A percentile compares a stretch with the other conserved stretches of the same genome.
These are phyloP conservation scores for Callosobruchus maculatus DNA, from an alignment of 2,888 invertebrate genomes.

Conservation along the genomic window DNA sequence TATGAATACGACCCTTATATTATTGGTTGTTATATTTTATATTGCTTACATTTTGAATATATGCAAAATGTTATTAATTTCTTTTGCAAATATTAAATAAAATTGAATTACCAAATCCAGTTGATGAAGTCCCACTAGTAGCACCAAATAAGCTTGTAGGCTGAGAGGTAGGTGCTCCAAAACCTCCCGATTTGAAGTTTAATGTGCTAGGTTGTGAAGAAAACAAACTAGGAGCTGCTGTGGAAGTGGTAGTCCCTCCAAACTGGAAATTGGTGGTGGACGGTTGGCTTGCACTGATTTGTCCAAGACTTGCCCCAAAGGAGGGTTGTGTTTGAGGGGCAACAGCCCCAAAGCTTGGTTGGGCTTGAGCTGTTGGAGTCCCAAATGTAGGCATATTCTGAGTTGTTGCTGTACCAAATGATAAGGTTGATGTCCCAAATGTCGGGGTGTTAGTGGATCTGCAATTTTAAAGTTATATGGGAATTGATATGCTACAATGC, in stretches of 20 bases:
- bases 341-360: background rate
- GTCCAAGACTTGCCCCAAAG: background rate
- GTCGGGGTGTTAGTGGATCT: background rate
- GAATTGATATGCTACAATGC: background rate
- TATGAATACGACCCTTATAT: too few species aligned
- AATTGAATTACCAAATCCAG: slow-evolving; percentile 37
- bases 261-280: slow-evolving; percentile 16
- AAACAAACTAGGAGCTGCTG: slow-evolving; percentile 29
- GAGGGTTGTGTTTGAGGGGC: background rate
- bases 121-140: slow-evolving; percentile 22
- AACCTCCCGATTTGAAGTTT: slow-evolving; percentile 4
- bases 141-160: slow-evolving; percentile 17
- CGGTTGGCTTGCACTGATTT: slow-evolving; percentile 7
- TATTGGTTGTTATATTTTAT: too few species aligned
- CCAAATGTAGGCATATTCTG: background rate
- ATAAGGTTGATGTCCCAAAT: background rate
- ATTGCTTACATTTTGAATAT: background rate
- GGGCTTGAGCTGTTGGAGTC: background rate
- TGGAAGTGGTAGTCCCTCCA: slow-evolving; percentile 12
- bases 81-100: background rate
- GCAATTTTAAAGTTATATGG: background rate
- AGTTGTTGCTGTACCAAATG: background rate
- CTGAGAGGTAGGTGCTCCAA: slow-evolving; percentile 30
- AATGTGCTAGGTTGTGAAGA: slow-evolving; percentile 16
- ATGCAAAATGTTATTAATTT: background rate